These are phyloP conservation scores for Danaus melanippus DNA, from an alignment of 1,140 invertebrate species.

Conservation along the genomic window DNA sequence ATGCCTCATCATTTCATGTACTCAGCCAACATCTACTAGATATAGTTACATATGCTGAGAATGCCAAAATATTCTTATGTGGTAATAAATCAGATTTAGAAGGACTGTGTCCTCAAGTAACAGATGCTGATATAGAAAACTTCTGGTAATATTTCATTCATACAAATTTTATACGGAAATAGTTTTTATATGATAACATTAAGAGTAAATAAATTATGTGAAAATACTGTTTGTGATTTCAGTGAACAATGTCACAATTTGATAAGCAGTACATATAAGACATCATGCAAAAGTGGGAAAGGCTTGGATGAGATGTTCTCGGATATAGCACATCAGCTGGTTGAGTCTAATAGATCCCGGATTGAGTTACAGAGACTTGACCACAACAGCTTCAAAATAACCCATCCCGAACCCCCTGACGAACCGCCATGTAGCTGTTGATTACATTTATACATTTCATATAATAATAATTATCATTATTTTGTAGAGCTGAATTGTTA, in stretches of 20 bases:
- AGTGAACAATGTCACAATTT: constrained; percentile 94
- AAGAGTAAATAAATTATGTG: too few species aligned
- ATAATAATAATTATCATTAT: too few species aligned
- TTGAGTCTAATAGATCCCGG: constrained; percentile 84
- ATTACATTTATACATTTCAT: constrained; percentile 7
- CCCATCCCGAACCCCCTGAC: constrained; percentile 75
- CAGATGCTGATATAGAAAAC: constrained; percentile 90
- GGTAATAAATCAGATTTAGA: constrained; percentile 91
- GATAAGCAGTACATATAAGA: constrained; percentile 90
- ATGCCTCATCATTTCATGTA: constrained; percentile 92
- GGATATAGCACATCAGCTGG: constrained; percentile 86
- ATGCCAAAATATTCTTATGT: constrained; percentile 93
- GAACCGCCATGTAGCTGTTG: constrained; percentile 79
- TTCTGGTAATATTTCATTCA: constrained; percentile 79
- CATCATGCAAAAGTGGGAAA: constrained; percentile 90
- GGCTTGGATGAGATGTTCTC: constrained; percentile 93
- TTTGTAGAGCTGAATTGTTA: too few species aligned
- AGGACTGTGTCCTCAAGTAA: constrained; percentile 80
- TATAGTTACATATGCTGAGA: constrained; percentile 93
- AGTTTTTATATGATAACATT: too few species aligned
- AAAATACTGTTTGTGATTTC: constrained; percentile 33
- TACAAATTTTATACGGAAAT: too few species aligned
- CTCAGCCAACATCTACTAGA: constrained; percentile 91
- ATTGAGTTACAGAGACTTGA: constrained; percentile 86
- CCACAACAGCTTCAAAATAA: constrained; percentile 84